A percentile compares a stretch with the other conserved stretches of the same genome.
Conservation (phyloP, 2,113 vertebrate genomes). For the Platycercus adscitus region DNA sequence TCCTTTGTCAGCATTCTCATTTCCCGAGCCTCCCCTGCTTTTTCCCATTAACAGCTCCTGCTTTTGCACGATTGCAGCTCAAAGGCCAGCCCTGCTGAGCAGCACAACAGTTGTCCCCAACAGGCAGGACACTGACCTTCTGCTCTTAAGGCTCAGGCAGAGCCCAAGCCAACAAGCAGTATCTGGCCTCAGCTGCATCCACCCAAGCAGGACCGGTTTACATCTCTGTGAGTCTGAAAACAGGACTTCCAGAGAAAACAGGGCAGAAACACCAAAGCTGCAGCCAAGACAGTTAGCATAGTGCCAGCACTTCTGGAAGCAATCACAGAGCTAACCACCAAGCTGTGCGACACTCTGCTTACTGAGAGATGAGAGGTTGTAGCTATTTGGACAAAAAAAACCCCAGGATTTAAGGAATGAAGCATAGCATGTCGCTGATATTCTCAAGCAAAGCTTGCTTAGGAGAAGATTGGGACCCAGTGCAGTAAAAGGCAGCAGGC, state of each 20-base stretch:
- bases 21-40: not conserved
- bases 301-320: not conserved
- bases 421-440: not conserved
- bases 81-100: not conserved
- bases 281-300: not conserved
- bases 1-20: not conserved
- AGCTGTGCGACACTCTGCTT: rapidly evolving
- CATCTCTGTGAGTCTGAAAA: not conserved
- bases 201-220: rapidly evolving
- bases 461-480: not conserved
- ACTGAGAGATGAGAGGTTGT: not conserved
- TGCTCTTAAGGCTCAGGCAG: not conserved
- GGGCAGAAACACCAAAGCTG: not conserved
- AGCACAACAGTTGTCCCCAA: not conserved
- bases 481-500: not conserved
- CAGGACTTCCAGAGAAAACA: not conserved
- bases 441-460: not conserved
- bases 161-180: rapidly evolving
- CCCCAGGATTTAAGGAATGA: not conserved
- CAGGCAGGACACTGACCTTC: not conserved
- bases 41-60: not conserved
- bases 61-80: not conserved
- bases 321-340: not conserved
- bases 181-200: not conserved
- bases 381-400: not conserved